These are phyloP conservation scores for Leptinotarsa rubiginosa DNA, from an alignment of 2,888 invertebrate genomes.

Conservation along the genomic window DNA sequence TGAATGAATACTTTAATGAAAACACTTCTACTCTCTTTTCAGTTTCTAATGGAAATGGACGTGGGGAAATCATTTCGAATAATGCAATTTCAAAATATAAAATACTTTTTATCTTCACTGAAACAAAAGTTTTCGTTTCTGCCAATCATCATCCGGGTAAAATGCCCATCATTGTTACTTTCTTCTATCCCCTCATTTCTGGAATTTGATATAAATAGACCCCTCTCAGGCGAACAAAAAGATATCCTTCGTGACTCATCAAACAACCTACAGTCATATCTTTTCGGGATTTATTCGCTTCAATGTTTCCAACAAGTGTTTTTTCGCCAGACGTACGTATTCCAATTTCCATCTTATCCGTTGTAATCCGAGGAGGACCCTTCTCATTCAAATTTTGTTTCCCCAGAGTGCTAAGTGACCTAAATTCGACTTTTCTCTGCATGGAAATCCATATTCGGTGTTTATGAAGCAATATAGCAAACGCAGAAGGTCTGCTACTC, in stretches of 20 bases:
- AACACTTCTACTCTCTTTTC: too few species aligned
- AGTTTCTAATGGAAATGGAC: too few species aligned
- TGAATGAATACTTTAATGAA: too few species aligned
- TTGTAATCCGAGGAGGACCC: neutral
- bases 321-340: neutral
- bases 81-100: neutral
- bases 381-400: slow-evolving; percentile 17
- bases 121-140: neutral
- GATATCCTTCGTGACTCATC: neutral
- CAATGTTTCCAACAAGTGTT: slow-evolving; percentile 17
- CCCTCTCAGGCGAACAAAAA: neutral
- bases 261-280: slow-evolving; percentile 1
- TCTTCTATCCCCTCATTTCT: neutral
- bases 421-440: slow-evolving; percentile 14
- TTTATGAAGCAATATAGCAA: slow-evolving; percentile 1
- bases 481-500: neutral
- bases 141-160: neutral
- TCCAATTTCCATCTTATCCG: slow-evolving; percentile 1
- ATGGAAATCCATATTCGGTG: slow-evolving; percentile 15
- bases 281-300: neutral
- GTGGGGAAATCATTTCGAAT: neutral
- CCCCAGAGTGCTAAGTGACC: slow-evolving; percentile 14
- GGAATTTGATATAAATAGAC: neutral
- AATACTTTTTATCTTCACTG: neutral
- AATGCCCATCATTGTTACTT: neutral